Percentiles rank a stretch among this genome's conserved stretches.
phyloP scores from a whole-genome alignment of 2,113 vertebrate species.

The Boleophthalmus pectinirostris region DNA sequence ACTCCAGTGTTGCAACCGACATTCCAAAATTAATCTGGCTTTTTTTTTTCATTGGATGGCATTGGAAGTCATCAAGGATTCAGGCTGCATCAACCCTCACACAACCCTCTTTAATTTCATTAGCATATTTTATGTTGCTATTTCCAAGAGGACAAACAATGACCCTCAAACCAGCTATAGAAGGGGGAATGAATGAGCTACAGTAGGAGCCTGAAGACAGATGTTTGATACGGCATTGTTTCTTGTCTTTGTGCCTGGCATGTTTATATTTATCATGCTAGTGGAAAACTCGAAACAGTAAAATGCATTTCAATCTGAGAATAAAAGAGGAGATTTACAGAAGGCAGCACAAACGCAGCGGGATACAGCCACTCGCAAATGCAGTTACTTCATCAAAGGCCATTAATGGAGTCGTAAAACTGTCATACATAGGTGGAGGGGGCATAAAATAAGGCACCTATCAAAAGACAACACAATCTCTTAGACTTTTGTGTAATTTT shows the following conservation, averaged over 20 bases:
- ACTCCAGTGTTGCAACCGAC: constrained; percentile 54
- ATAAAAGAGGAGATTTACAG: constrained; percentile 38
- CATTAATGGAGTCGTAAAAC: constrained; percentile 67
- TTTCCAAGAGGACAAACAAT: constrained; percentile 59
- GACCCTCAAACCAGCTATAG: constrained; percentile 34
- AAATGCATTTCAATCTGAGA: constrained; percentile 23
- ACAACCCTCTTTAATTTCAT: constrained; percentile 73
- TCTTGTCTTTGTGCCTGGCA: constrained; percentile 5
- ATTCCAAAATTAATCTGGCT: constrained; percentile 74
- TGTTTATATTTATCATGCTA: constrained; percentile 16
- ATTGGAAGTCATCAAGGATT: constrained; percentile 69
- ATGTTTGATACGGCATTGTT: constrained; percentile 29
- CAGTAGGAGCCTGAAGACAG: constrained; percentile 13
- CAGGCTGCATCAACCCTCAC: constrained; percentile 55
- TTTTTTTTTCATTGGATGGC: constrained; percentile 64
- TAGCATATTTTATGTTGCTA: constrained; percentile 73
- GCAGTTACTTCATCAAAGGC: constrained; percentile 46
- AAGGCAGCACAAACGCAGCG: constrained; percentile 19
- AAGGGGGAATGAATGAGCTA: constrained; percentile 34
- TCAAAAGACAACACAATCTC: constrained; percentile 32
- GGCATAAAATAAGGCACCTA: constrained; percentile 49
- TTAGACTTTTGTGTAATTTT: background rate
- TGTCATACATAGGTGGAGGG: constrained; percentile 37
- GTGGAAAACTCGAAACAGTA: constrained; percentile 20
- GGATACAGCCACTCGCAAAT: constrained; percentile 41